A percentile compares a stretch with the other conserved stretches of the same genome.
These are phyloP conservation scores for Charadrius vociferus DNA, from an alignment of 2,113 vertebrate genomes.

Conservation along the genomic window DNA sequence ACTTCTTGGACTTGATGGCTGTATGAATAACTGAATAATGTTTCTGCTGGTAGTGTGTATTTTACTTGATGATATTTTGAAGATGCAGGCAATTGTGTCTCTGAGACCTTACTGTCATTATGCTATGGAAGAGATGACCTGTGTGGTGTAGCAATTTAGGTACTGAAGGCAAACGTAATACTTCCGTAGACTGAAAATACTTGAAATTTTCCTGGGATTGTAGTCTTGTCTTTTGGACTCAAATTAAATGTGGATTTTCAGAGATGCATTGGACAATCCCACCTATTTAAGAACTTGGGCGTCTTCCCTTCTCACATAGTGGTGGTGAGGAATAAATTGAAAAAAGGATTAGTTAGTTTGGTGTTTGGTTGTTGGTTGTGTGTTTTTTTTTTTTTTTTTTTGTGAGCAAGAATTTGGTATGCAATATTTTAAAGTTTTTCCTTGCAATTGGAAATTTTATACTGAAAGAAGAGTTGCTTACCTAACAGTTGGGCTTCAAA, in stretches of 20 bases:
- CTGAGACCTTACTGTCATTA: too few relatives aligned
- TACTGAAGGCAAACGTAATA: neutral
- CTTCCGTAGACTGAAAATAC: neutral
- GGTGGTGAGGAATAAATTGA: neutral
- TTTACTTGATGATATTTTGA: neutral
- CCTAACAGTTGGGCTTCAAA: neutral
- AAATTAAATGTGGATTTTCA: neutral
- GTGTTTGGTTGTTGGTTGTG: too few relatives aligned
- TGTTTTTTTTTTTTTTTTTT: neutral
- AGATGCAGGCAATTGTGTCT: neutral
- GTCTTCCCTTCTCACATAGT: neutral
- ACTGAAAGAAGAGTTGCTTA: neutral
- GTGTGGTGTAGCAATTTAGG: neutral
- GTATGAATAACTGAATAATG: neutral
- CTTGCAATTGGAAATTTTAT: neutral
- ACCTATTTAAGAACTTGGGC: neutral
- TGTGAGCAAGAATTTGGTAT: accelerated
- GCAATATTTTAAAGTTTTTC: neutral
- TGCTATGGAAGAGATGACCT: neutral
- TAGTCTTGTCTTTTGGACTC: neutral
- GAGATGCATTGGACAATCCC: neutral
- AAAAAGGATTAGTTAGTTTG: too few relatives aligned
- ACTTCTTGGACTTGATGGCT: neutral
- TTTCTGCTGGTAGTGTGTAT: neutral
- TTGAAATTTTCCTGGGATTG: neutral